Evolutionary conservation across 2,113 vertebrate species (phyloP), one percentile per base, ranked within the genome.

Genomic region (Scortum barcoo): DNA sequence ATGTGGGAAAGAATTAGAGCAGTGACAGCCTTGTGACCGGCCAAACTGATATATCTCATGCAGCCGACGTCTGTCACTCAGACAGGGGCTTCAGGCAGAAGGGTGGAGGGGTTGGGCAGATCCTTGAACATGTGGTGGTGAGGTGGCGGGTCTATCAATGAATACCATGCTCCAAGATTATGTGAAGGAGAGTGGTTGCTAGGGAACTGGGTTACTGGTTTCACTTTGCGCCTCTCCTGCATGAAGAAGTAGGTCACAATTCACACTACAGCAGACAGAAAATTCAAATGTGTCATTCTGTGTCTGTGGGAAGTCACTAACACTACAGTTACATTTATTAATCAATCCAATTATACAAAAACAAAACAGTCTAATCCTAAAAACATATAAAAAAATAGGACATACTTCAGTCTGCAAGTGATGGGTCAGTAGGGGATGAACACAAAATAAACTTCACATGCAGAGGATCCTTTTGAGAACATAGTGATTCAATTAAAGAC

Each of bases 21-120:
- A 76, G 10, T 40, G 24, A 72, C 28, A 78, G 30, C 48, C 66
- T 20, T 87, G 67, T 85, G 81, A 80, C 36, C 66, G 56, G 46
- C 71, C 78, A 85, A 81, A 90, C 50, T 88, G 71, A 92, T 61
- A 93, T 26, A 83, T 86, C 61, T 91, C 92, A 94, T 94, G 93
- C 93, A 95, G 87, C 83, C 61, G 38, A 88, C 11, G 54, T 85
- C 89, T 90, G 88, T 91, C 81, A 84, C 72, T 91, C 80, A 90
- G 84, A 90, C 71, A 78, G 83, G 90, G 92, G 90, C 87, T 91
- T 93, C 94, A 93, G 76, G 92, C 92, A 93, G 83, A 85, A 50
- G 78, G 87, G 80, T 80, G 57, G 46, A 62, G 42, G 83, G 73
- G 40, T 76, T 62, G 51, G 67, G 17, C 9, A 38, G 50, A 84